Evolutionary conservation across 1,140 invertebrate genomes (phyloP), one percentile per base, ranked within the genome.

Genomic region (Adelges cooleyi): DNA sequence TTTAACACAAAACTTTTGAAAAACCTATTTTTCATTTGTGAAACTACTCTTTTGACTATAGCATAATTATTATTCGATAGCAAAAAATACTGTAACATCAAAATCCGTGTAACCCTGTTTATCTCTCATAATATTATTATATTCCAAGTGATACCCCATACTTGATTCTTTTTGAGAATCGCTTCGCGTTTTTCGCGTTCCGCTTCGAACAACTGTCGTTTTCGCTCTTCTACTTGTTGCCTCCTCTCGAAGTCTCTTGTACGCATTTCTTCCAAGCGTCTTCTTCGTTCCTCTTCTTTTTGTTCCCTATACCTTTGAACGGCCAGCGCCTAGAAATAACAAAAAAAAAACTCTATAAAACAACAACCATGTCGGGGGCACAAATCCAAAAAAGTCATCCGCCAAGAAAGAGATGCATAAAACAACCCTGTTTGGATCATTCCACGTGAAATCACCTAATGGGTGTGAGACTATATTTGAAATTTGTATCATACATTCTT

Each of bases 301-400:
- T 90, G 87, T 78, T 91, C 89, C 36, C 89, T 82, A 76, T 89
- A 90, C 70, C 84, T 84, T 79, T 92, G 89, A 70, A 89, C 87
- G 48, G 87, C 86, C 56, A 89, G 79, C 50, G 89, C 88, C 76
- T 76, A 68, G 8, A 48, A 67, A 27, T 8, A n/a, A 65, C 10
- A 44, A 52, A 65, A n/a, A 36, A 11, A 66, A 38, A 25, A 51
- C n/a, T n/a, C n/a, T n/a, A n/a, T n/a, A n/a, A n/a, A n/a, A n/a
- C n/a, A n/a, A n/a, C n/a, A 50, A 20, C 11, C 38, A 40, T 40
- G 9, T 40, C 38, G 38, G 9, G n/a, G 9, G n/a, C 9, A 40
- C n/a, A 40, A 10, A 10, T 40, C 38, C 38, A 40, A 10, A 40
- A 40, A 40, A 10, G n/a, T n/a, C n/a, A 40, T 10, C 9, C 38